phyloP scores from a whole-genome alignment of 2,888 invertebrate species.

The Drosophila emarginata region DNA sequence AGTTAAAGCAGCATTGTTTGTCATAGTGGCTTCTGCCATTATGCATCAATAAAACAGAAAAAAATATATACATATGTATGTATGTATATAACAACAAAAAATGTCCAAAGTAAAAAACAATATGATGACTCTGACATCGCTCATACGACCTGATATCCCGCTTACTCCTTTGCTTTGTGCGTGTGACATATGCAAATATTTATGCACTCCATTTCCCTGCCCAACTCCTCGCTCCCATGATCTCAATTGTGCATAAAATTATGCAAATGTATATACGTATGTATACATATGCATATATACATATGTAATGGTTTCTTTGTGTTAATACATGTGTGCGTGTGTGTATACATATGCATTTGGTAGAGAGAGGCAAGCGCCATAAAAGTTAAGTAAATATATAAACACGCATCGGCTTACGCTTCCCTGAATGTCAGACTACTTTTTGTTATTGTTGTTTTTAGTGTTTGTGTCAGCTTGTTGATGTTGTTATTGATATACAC shows the following conservation, averaged over 20 bases:
- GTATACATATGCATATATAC: background rate
- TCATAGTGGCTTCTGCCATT: constrained; percentile 19
- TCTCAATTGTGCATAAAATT: constrained; percentile 39
- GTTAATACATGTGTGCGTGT: background rate
- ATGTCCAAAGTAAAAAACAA: constrained; percentile 2
- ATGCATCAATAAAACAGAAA: constrained; percentile 17
- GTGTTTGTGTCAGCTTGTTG: constrained; percentile 58
- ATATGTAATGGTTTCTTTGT: constrained; percentile 14
- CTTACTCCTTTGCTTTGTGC: constrained; percentile 49
- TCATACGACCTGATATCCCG: constrained; percentile 8
- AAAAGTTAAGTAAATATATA: constrained; percentile 77
- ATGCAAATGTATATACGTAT: constrained; percentile 13
- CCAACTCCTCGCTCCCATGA: constrained; percentile 17
- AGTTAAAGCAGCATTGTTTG: constrained; percentile 32
- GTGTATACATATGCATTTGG: constrained; percentile 6
- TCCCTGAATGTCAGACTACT: constrained; percentile 57
- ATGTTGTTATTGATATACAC: constrained; percentile 69
- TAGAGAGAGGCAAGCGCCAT: constrained; percentile 23
- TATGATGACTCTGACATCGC: constrained; percentile 21
- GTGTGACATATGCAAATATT: constrained; percentile 74
- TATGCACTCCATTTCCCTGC: constrained; percentile 32
- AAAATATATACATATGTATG: background rate
- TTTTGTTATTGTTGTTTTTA: constrained; percentile 55
- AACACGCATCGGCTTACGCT: constrained; percentile 65
- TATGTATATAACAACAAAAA: background rate